Evolutionary conservation across 1,140 invertebrate genomes (phyloP), one percentile per base, ranked within the genome.

Genomic region (Caenorhabditis brenneri): DNA sequence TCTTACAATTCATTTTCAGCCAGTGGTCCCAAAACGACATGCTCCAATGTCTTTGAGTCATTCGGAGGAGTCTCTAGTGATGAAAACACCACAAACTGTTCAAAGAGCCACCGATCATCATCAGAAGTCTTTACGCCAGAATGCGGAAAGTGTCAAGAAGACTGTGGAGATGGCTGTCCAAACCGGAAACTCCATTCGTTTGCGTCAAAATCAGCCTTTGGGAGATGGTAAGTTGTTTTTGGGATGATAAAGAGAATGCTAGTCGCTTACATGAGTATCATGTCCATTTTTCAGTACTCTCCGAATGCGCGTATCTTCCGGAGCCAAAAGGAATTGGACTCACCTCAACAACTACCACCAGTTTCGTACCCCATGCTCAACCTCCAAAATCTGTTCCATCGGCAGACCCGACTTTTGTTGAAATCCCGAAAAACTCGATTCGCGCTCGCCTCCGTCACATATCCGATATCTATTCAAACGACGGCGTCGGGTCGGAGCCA

Each of bases 121-220:
- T n/a, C 31, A 33, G 31, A 65, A 65, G 22, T 9, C 3, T 16
- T 12, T 65, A 2, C 58, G 58, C n/a, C 15, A 2, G 6, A 65
- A 65, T 33, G 0, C 10, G 19, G 31, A 65, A n/a, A 22, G 7
- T 12, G 22, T 65, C 22, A 12, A 19, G 19, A 65, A 36, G 19
- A 65, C 58, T 3, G 58, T 65, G 31, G 58, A 65, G 31, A 65
- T 22, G 10, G 58, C 58, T 36, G 33, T 65, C 10, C 58, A 65
- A n/a, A 65, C 58, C n/a, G 58, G 58, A 19, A 65, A 39, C 19
- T 65, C 58, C 10, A 65, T 65, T n/a, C 58, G 58, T 36, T 36
- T 65, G 31, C 29, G 58, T 16, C 58, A 65, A 36, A 65, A 33
- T 65, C 31, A 65, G n/a, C 31, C 10, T 65, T 65, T 65, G 4